These are phyloP conservation scores for Junonia oenone DNA, from an alignment of 2,888 invertebrate species.

Conservation along the genomic window DNA sequence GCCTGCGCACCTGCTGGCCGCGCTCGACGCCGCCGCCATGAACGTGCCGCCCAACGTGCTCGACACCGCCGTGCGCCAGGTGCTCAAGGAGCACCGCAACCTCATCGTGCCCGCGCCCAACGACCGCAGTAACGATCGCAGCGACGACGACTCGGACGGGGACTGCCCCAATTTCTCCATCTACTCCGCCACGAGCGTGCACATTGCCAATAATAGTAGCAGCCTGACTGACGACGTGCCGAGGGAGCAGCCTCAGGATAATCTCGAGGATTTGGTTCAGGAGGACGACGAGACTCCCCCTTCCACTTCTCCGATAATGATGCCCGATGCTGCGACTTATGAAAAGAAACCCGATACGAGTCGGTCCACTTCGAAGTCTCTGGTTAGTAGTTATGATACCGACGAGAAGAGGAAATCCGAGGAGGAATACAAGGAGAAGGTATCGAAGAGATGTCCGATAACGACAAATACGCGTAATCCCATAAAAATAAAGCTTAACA, in stretches of 20 bases:
- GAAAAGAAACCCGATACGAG: constrained; percentile 9
- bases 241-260: constrained; percentile 28
- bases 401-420: constrained; percentile 40
- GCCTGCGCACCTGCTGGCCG: constrained; percentile 40
- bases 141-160: constrained; percentile 78
- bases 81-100: constrained; percentile 55
- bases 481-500: constrained; percentile 63
- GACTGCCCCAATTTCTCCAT: constrained; percentile 92
- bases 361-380: constrained; percentile 8
- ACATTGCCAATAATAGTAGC: constrained; percentile 79
- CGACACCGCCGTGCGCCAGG: constrained; percentile 59
- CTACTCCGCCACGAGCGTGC: constrained; percentile 89
- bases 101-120: constrained; percentile 37
- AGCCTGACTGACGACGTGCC: constrained; percentile 31
- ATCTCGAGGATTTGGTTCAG: constrained; percentile 46
- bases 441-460: constrained; percentile 61
- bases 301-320: constrained; percentile 15
- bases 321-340: background rate
- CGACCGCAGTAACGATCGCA: constrained; percentile 52
- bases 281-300: constrained; percentile 42
- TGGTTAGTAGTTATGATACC: constrained; percentile 16
- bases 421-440: constrained; percentile 57
- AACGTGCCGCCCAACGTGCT: constrained; percentile 47
- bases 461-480: constrained; percentile 60
- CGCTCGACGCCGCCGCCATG: constrained; percentile 39